Evolutionary conservation across 1,140 invertebrate genomes (phyloP).

Genomic region (Magallana ariakensis): DNA sequence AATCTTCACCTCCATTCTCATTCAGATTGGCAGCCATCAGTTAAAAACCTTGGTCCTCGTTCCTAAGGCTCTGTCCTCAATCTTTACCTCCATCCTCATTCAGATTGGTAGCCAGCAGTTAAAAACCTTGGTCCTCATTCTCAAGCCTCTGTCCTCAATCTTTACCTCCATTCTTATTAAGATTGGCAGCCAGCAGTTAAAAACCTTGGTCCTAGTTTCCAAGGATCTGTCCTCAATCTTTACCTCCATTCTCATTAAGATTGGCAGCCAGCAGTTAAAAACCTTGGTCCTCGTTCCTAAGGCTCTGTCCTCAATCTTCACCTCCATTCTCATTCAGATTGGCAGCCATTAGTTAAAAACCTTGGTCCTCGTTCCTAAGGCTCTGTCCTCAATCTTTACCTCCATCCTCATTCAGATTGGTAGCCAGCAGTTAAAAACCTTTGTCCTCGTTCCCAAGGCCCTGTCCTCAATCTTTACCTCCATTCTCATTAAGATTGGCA

Average conservation of each 20-base stretch:
- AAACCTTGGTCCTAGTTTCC: constrained; percentile 6
- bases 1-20: too few relatives aligned
- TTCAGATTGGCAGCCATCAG: too few relatives aligned
- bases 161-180: too few relatives aligned
- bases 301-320: constrained; percentile 66
- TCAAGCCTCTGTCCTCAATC: constrained; percentile 66
- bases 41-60: too few relatives aligned
- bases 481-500: constrained; percentile 37
- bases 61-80: too few relatives aligned
- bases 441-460: constrained; percentile 63
- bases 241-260: constrained; percentile 61
- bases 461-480: constrained; percentile 65
- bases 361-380: constrained; percentile 49
- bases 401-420: constrained; percentile 51
- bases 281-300: constrained; percentile 61
- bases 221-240: constrained; percentile 66
- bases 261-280: background rate
- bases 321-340: constrained; percentile 62
- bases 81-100: constrained; percentile 64
- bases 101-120: background rate
- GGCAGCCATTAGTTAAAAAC: constrained; percentile 45
- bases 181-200: too few relatives aligned
- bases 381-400: constrained; percentile 64
- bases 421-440: background rate
- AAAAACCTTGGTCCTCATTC: too few relatives aligned